Evolutionary conservation across 1,140 invertebrate species (phyloP), one percentile per base, ranked within the genome.

Genomic region (Cydia pomonella): DNA sequence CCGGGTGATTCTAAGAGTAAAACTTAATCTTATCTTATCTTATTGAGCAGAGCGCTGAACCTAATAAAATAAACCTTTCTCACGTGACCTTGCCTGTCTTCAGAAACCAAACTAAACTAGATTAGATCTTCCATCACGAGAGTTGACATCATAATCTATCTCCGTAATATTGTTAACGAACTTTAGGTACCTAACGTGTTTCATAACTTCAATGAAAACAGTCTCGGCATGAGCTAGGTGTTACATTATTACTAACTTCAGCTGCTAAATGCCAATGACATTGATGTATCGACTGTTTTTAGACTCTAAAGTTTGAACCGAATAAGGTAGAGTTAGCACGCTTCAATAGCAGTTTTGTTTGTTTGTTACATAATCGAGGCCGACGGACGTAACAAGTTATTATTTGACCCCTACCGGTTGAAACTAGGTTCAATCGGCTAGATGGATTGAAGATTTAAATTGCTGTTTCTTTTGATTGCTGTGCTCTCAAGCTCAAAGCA

Each of bases 291-390:
- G 63, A 33, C 0, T 25, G 27, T 66, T 66, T 66, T 66, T 29
- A 66, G 64, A 29, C 29, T 33, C 27, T 13, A 69, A 69, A 69
- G 33, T 29, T 18, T 59, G 21, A 38, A 69, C 64, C 18, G 7
- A 66, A 33, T 76, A 78, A 66, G 63, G 74, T 73, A 72, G 73
- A 77, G 73, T 74, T 79, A 41, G 74, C 76, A 79, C 66, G 16
- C 33, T 76, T 75, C 76, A 79, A 77, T 81, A 80, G 71, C 76
- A 75, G 74, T 66, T 44, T 44, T 78, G 73, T 74, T n/a, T 75
- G 59, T 44, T 53, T 73, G 73, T 81, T 81, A 79, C 79, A 79
- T 80, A 84, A 84, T 59, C 77, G 72, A 74, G 77, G 75, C 75
- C 79, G 79, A 47, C 76, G 77, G 82, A 18, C 64, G 64, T 33